Conservation (phyloP, 2,797 vertebrate genomes). For the Hirundo rustica region DNA sequence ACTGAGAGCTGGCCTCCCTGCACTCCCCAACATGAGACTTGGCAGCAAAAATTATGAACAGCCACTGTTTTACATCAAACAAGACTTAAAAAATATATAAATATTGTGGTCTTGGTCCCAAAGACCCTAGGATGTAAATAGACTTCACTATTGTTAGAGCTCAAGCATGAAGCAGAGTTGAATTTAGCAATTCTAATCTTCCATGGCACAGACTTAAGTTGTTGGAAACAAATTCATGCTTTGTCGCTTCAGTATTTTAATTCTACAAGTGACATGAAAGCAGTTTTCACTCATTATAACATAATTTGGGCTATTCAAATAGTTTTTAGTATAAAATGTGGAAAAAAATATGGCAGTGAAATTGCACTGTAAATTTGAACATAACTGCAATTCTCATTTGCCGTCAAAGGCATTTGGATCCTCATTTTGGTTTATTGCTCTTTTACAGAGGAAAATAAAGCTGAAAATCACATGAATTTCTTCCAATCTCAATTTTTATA, state of each 20-base stretch:
- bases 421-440: neutral
- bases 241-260: neutral
- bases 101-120: neutral
- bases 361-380: neutral
- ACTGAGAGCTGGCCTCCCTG: accelerated
- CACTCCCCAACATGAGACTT: accelerated
- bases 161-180: neutral
- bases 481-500: neutral
- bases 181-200: neutral
- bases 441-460: neutral
- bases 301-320: neutral
- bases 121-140: neutral
- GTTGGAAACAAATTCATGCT: neutral
- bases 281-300: neutral
- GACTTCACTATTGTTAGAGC: neutral
- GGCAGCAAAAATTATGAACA: neutral
- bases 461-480: neutral
- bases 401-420: neutral
- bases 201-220: neutral
- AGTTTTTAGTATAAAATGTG: neutral
- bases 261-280: neutral
- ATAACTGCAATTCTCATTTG: neutral
- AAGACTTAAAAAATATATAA: neutral
- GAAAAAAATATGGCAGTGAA: neutral
- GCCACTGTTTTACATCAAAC: neutral